Conservation (phyloP, 1,140 invertebrate genomes). For the Agraylea sexmaculata region DNA sequence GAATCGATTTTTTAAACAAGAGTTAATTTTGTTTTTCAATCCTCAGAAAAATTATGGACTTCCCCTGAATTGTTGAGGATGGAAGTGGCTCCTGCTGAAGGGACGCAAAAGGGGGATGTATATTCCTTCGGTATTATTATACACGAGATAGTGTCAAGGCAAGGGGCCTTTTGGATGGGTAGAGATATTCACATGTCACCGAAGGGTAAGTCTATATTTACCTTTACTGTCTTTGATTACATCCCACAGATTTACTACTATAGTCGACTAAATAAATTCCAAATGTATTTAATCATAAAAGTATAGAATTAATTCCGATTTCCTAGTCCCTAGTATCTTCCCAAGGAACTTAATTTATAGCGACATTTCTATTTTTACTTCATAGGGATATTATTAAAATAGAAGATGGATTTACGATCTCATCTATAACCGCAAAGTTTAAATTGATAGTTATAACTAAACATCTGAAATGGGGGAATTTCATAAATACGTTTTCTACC, state of each 20-base stretch:
- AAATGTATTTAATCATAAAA: too few relatives aligned
- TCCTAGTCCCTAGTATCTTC: too few relatives aligned
- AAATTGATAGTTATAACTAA: too few relatives aligned
- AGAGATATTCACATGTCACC: conserved; percentile 48
- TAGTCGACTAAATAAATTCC: too few relatives aligned
- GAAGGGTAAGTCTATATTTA: conserved; percentile 46
- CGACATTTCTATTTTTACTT: background rate
- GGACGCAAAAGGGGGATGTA: conserved; percentile 84
- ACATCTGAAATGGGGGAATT: too few relatives aligned
- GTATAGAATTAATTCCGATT: too few relatives aligned
- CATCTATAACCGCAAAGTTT: too few relatives aligned
- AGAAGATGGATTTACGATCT: too few relatives aligned
- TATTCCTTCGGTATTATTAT: conserved; percentile 94
- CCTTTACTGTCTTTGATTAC: background rate
- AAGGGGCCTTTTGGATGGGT: conserved; percentile 78
- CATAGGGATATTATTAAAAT: background rate
- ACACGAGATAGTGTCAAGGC: conserved; percentile 78
- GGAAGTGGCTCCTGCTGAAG: conserved; percentile 53
- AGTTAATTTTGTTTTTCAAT: conserved; percentile 9
- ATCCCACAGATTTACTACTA: too few relatives aligned
- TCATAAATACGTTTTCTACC: too few relatives aligned
- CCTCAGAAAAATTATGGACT: conserved; percentile 77
- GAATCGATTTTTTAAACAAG: conserved; percentile 2
- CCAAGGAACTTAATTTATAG: too few relatives aligned
- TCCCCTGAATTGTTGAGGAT: conserved; percentile 80